phyloP scores from a whole-genome alignment of 2,888 invertebrate genomes.

The Rapana venosa region DNA sequence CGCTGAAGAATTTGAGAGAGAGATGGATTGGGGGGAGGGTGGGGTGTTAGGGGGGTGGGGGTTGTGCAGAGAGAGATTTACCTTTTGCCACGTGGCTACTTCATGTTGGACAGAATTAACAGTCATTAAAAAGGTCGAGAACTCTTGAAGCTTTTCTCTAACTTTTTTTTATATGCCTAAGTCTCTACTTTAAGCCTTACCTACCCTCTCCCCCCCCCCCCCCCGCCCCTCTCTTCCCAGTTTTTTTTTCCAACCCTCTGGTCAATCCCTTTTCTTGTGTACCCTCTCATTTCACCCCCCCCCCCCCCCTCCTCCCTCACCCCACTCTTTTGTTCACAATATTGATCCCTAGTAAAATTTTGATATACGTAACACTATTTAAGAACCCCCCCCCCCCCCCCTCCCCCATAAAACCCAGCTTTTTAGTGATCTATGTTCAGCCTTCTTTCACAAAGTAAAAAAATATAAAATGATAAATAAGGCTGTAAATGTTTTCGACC shows the following conservation, averaged over 20 bases:
- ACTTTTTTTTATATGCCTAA: no score
- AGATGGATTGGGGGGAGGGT: not conserved
- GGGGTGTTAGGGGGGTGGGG: no score
- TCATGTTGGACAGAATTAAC: not conserved
- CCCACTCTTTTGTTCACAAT: not conserved
- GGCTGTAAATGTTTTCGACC: no score
- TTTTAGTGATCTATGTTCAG: not conserved
- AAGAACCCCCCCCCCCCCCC: no score
- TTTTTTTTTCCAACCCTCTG: no score
- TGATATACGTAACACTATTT: no score
- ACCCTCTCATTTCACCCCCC: not conserved
- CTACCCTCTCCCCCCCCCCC: not conserved
- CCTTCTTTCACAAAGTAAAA: not conserved
- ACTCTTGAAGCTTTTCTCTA: not conserved
- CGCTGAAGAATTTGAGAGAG: not conserved
- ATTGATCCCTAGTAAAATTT: not conserved
- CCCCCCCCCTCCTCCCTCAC: not conserved
- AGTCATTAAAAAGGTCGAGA: constrained; percentile 1
- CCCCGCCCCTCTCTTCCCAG: not conserved
- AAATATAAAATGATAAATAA: no score
- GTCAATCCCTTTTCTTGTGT: not conserved
- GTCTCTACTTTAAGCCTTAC: not conserved
- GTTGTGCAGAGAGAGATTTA: not conserved
- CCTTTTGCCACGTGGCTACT: not conserved
- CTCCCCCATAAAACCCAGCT: no score